phyloP scores from a whole-genome alignment of 2,113 vertebrate species.

The Podarcis cretensis region DNA sequence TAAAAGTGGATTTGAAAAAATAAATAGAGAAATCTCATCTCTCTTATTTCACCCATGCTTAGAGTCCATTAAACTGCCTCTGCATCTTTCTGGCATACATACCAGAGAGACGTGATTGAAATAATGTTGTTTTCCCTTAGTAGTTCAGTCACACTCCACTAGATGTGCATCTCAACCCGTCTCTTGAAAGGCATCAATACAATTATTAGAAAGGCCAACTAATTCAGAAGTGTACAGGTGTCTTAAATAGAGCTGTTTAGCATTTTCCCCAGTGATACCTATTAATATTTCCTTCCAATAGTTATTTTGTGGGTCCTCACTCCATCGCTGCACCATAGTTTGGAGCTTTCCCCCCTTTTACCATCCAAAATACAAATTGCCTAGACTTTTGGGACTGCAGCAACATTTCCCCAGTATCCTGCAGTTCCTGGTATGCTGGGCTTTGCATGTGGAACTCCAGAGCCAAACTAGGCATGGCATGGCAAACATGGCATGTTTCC shows the following conservation, averaged over 20 bases:
- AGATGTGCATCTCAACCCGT: not conserved
- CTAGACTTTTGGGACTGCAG: not conserved
- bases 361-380: not conserved
- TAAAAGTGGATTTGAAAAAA: constrained; percentile 5
- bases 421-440: not conserved
- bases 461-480: not conserved
- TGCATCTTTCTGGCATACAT: not conserved
- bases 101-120: rapidly evolving
- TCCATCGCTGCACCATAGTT: not conserved
- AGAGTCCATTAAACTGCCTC: not conserved
- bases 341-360: not conserved
- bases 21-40: not conserved
- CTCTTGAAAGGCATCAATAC: not conserved
- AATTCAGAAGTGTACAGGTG: not conserved
- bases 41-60: not conserved
- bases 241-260: not conserved
- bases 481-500: not conserved
- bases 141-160: constrained; percentile 4
- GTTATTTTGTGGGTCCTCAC: not conserved
- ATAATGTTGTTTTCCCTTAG: not conserved
- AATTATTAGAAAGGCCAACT: not conserved
- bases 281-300: not conserved
- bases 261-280: not conserved
- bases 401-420: not conserved
- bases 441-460: not conserved